phyloP scores from a whole-genome alignment of 1,140 invertebrate species.

The Bombus superbus region DNA sequence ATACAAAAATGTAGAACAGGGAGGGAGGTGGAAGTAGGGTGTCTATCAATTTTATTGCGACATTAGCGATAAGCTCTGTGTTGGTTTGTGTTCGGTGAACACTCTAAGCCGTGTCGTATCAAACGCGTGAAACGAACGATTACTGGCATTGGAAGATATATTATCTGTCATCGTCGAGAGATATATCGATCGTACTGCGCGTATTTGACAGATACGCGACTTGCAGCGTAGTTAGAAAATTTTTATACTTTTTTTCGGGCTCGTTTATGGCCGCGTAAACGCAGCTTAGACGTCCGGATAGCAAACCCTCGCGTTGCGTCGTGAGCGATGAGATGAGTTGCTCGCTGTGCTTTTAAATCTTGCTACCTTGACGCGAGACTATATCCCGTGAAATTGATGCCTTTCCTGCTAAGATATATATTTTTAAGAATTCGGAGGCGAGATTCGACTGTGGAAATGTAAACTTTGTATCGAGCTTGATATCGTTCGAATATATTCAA shows the following conservation, averaged over 20 bases:
- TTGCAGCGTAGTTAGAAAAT: not conserved
- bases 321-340: too few species aligned
- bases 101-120: not conserved
- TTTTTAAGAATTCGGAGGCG: not conserved
- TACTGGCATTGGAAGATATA: constrained; percentile 22
- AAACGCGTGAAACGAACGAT: constrained; percentile 30
- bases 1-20: constrained; percentile 5
- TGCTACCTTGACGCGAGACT: not conserved
- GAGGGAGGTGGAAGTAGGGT: not conserved
- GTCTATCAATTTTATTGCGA: constrained; percentile 43
- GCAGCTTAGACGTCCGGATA: too few species aligned
- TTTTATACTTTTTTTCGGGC: not conserved
- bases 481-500: not conserved
- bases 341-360: not conserved
- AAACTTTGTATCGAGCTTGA: too few species aligned
- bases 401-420: not conserved
- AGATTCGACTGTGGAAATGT: not conserved
- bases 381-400: not conserved
- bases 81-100: constrained; percentile 6
- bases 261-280: constrained; percentile 2
- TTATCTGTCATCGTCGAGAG: constrained; percentile 14
- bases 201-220: not conserved
- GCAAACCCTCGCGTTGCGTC: not conserved
- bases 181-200: not conserved
- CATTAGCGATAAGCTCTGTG: constrained; percentile 37